Evolutionary conservation across 2,888 invertebrate genomes (phyloP).

Genomic region (Stenodera caucasica): DNA sequence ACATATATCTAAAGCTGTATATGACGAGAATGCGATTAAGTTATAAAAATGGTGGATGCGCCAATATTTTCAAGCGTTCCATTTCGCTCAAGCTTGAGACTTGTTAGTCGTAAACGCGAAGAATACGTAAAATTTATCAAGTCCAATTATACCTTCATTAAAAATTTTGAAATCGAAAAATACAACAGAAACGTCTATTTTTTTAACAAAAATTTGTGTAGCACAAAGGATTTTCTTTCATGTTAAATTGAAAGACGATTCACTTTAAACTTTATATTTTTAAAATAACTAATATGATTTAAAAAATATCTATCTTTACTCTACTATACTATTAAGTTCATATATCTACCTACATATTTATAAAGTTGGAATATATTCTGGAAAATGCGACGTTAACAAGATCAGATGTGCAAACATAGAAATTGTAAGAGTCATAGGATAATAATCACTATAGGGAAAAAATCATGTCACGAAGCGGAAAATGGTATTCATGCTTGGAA

Average conservation of each 20-base stretch:
- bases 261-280: neutral
- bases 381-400: neutral
- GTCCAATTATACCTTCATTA: no score
- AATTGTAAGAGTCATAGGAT: conserved; percentile 7
- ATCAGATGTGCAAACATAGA: neutral
- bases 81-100: no score
- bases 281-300: neutral
- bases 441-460: conserved; percentile 35
- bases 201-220: neutral
- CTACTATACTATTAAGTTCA: neutral
- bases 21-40: no score
- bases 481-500: conserved; percentile 37
- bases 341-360: neutral
- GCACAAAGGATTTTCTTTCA: neutral
- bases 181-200: neutral
- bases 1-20: no score
- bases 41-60: no score
- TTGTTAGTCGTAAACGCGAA: no score
- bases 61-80: no score
- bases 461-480: conserved; percentile 42
- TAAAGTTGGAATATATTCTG: neutral
- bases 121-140: no score
- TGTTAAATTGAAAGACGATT: neutral
- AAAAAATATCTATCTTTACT: neutral
- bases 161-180: neutral